Conservation (phyloP, 2,113 vertebrate genomes). For the Chaetorhynchus papuensis region DNA sequence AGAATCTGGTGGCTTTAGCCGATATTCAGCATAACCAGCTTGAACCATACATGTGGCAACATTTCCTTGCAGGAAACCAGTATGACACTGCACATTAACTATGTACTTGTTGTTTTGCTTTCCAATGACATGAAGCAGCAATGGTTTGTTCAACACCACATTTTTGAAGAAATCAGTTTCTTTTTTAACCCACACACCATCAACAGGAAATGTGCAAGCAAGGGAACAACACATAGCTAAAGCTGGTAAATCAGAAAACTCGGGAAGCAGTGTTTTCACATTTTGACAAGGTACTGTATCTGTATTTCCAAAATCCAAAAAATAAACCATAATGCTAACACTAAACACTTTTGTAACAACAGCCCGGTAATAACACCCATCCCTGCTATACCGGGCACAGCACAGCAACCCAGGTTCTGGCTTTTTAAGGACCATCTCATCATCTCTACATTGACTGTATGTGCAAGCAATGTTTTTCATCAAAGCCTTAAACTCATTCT, state of each 20-base stretch:
- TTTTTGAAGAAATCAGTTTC: conserved; percentile 78
- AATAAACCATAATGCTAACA: conserved; percentile 75
- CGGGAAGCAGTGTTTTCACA: conserved; percentile 81
- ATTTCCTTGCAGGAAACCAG: conserved; percentile 37
- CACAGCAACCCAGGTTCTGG: conserved; percentile 81
- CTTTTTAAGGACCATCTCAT: conserved; percentile 77
- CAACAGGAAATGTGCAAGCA: conserved; percentile 71
- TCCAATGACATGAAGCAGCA: conserved; percentile 74
- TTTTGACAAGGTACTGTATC: conserved; percentile 77
- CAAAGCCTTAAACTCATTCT: conserved; percentile 79
- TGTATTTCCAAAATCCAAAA: conserved; percentile 90
- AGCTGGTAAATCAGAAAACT: conserved; percentile 73
- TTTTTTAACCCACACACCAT: conserved; percentile 78
- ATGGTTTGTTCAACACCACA: conserved; percentile 70
- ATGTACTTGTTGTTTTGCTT: conserved; percentile 69
- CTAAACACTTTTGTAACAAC: conserved; percentile 71
- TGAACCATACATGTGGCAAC: conserved; percentile 70
- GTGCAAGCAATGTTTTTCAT: conserved; percentile 71
- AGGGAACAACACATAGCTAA: conserved; percentile 85
- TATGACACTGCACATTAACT: conserved; percentile 71
- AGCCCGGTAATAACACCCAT: conserved; percentile 83
- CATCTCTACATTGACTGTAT: conserved; percentile 69
- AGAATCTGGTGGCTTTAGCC: conserved; percentile 40
- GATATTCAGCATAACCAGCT: conserved; percentile 74
- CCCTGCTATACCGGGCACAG: conserved; percentile 83